Evolutionary conservation across 2,888 invertebrate species (phyloP).

Genomic region (Zygogramma bicolorata): DNA sequence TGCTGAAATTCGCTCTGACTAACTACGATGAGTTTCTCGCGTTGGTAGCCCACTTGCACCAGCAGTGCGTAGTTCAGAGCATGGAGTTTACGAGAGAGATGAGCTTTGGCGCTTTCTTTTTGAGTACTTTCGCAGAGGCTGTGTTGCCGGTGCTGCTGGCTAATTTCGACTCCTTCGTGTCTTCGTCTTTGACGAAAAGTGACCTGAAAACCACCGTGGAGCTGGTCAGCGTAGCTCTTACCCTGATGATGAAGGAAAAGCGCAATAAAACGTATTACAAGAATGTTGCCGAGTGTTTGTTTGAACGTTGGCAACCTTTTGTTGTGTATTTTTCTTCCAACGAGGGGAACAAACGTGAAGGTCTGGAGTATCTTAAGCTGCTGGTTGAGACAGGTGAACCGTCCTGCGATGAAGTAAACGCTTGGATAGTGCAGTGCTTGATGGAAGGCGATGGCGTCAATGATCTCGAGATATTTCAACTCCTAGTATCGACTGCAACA

Average conservation of each 20-base stretch:
- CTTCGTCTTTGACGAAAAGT: constrained; percentile 22
- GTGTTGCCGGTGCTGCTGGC: constrained; percentile 51
- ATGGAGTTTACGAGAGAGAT: constrained; percentile 48
- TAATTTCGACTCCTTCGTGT: constrained; percentile 52
- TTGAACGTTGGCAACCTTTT: constrained; percentile 51
- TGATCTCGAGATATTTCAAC: constrained; percentile 49
- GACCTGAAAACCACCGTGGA: constrained; percentile 35
- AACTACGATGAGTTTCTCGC: constrained; percentile 46
- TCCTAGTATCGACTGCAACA: constrained; percentile 39
- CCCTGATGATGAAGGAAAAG: constrained; percentile 41
- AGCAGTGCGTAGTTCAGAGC: constrained; percentile 46
- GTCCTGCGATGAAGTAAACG: constrained; percentile 21
- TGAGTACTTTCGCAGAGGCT: constrained; percentile 54
- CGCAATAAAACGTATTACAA: constrained; percentile 26
- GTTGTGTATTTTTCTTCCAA: constrained; percentile 48
- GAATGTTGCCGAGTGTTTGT: constrained; percentile 39
- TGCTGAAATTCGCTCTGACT: constrained; percentile 54
- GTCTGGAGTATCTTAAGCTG: constrained; percentile 52
- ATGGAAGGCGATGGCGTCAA: constrained; percentile 32
- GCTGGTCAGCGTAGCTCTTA: constrained; percentile 39
- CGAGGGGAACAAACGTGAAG: constrained; percentile 35
- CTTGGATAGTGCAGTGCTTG: constrained; percentile 31
- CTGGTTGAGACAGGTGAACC: constrained; percentile 41
- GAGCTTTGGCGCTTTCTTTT: constrained; percentile 55
- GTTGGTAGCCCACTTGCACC: constrained; percentile 49